Evolutionary conservation across 2,797 vertebrate species (phyloP), one percentile per base, ranked within the genome.

Genomic region (Cottoperca gobio): DNA sequence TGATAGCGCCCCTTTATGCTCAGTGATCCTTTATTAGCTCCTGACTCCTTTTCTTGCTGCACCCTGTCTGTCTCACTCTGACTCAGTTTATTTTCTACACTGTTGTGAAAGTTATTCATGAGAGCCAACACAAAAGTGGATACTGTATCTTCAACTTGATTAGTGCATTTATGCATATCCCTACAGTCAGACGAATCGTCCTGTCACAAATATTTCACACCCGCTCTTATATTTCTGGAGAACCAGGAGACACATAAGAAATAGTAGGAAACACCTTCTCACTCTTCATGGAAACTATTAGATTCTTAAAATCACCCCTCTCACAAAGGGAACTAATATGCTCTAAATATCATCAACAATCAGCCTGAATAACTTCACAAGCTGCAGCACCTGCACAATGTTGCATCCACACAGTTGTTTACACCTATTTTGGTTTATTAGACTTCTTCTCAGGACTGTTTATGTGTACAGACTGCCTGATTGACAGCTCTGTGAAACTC

Each of bases 41-140:
- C 21, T 6, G 9, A 57, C 2, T 60, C 16, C 8, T 52, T 17
- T n/a, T 68, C 39, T 46, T n/a, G 10, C 43, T 66, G 39, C 31
- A 46, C 54, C n/a, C 12, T 14, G 50, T 8, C 33, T 28, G 58
- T 62, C 55, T 57, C 23, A 35, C 31, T 61, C 28, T 62, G 31
- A 12, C 59, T 65, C 42, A 19, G 43, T 73, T 73, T 70, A 58
- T 66, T 54, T 70, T 77, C 55, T 55, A 16, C 16, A 50, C 63
- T 62, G 8, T 57, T 67, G 21, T 49, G 57, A 42, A 85, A 67
- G 71, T 55, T 63, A 82, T 82, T 71, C 62, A 80, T 79, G 53
- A 71, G 71, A 74, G 57, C 59, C 39, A 70, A 69, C 76, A 63
- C 40, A 5, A 52, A 76, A 74, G 71, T 37, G 35, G 28, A 45